These are phyloP conservation scores for Pseudomyrmex flavicornis DNA, from an alignment of 1,140 invertebrate genomes.

Conservation along the genomic window DNA sequence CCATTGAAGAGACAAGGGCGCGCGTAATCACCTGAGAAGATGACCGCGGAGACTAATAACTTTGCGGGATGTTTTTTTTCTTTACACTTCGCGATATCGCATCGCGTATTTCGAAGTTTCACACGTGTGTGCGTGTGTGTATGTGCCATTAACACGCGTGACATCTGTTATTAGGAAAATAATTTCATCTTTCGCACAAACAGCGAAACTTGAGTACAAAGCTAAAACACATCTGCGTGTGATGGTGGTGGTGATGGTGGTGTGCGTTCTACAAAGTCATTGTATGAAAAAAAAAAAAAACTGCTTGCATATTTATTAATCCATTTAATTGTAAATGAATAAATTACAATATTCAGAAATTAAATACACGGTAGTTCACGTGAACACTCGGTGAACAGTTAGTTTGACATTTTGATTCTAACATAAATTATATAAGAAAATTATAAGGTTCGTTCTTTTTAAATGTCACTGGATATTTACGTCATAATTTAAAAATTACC, in stretches of 20 bases:
- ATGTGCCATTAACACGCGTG: not conserved
- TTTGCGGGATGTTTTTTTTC: slow-evolving; percentile 26
- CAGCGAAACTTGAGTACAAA: not conserved
- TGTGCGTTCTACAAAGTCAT: too few species aligned
- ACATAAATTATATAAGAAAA: too few species aligned
- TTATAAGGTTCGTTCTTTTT: too few species aligned
- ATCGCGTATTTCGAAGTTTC: not conserved
- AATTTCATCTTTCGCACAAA: slow-evolving; percentile 25
- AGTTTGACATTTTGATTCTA: not conserved
- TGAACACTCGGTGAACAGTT: not conserved
- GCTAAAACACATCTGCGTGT: not conserved
- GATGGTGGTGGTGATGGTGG: too few species aligned
- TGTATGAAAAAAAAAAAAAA: slow-evolving; percentile 31
- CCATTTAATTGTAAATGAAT: slow-evolving; percentile 19
- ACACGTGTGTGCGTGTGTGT: too few species aligned
- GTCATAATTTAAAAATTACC: not conserved
- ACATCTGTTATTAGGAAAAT: not conserved
- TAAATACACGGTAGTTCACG: not conserved
- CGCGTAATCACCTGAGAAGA: not conserved
- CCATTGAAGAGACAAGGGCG: slow-evolving; percentile 13
- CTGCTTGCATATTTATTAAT: slow-evolving; percentile 24
- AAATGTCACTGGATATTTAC: slow-evolving; percentile 27
- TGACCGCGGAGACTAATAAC: slow-evolving; percentile 11
- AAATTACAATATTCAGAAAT: slow-evolving; percentile 8
- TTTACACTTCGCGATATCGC: not conserved